A percentile compares a stretch with the other conserved stretches of the same genome.
Conservation (phyloP, 2,888 invertebrate species). For the Epinotia brunnichana region DNA sequence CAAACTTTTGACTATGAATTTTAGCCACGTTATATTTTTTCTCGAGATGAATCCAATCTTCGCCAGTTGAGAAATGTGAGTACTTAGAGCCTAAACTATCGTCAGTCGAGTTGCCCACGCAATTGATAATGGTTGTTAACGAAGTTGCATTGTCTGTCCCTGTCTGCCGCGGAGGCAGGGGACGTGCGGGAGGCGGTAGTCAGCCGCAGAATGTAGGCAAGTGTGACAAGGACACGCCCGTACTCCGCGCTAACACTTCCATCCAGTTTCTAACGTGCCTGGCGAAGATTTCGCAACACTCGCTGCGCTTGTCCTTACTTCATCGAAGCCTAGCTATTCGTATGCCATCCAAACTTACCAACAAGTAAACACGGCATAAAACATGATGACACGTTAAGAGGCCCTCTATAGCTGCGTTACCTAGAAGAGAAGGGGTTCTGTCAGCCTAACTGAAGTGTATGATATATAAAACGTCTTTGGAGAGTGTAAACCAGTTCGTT, state of each 20-base stretch:
- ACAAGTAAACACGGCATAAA: slow-evolving; percentile 67
- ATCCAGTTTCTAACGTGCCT: slow-evolving; percentile 82
- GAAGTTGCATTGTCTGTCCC: slow-evolving; percentile 77
- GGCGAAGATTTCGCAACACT: slow-evolving; percentile 77
- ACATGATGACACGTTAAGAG: slow-evolving; percentile 54
- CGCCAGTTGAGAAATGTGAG: background rate
- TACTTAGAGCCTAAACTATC: no score
- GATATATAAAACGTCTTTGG: background rate
- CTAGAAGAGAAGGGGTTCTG: slow-evolving; percentile 36
- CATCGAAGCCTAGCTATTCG: slow-evolving; percentile 66
- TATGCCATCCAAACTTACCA: slow-evolving; percentile 68
- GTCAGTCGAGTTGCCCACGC: slow-evolving; percentile 45
- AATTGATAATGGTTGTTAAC: slow-evolving; percentile 71
- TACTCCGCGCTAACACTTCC: slow-evolving; percentile 81
- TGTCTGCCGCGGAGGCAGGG: slow-evolving; percentile 64
- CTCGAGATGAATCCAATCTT: background rate
- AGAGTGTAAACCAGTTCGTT: background rate
- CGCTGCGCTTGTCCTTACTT: slow-evolving; percentile 65
- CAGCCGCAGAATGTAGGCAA: slow-evolving; percentile 82
- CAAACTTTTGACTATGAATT: background rate
- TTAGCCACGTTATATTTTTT: background rate
- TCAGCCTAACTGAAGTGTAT: slow-evolving; percentile 11
- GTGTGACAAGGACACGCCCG: slow-evolving; percentile 84
- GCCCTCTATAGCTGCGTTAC: slow-evolving; percentile 39
- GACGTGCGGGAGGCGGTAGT: slow-evolving; percentile 69